Percentiles rank a stretch among this genome's conserved stretches.
phyloP scores from a whole-genome alignment of 2,888 invertebrate genomes.

The Andrena fulva region DNA sequence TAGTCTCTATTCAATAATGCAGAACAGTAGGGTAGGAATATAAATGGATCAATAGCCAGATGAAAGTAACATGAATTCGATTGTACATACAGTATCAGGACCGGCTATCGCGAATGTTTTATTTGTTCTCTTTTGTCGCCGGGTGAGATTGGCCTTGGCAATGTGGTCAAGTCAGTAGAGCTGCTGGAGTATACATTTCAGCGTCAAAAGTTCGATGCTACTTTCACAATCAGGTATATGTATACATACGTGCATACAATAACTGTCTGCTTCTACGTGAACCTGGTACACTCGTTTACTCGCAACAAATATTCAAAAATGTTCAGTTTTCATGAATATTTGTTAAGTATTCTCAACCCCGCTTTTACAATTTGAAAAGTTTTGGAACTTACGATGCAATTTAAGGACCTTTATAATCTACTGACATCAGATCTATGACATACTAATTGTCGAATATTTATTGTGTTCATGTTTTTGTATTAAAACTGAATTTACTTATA shows the following conservation, averaged over 20 bases:
- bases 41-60: conserved; percentile 27
- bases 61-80: conserved; percentile 30
- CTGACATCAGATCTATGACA: too few relatives aligned
- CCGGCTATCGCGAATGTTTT: conserved; percentile 21
- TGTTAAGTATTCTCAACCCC: neutral
- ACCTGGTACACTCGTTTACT: neutral
- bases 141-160: conserved; percentile 79
- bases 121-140: conserved; percentile 19
- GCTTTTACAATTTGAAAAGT: neutral
- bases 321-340: too few relatives aligned
- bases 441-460: too few relatives aligned
- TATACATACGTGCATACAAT: conserved; percentile 42
- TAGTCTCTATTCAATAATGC: conserved; percentile 22
- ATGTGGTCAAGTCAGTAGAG: conserved; percentile 73
- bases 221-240: conserved; percentile 78
- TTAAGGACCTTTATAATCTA: too few relatives aligned
- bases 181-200: conserved; percentile 70
- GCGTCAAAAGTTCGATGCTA: conserved; percentile 78
- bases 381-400: too few relatives aligned
- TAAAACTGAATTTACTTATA: too few relatives aligned
- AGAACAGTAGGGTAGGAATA: neutral
- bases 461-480: too few relatives aligned
- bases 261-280: neutral
- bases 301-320: too few relatives aligned
- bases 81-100: conserved; percentile 25